Evolutionary conservation across 2,797 vertebrate genomes (phyloP), one percentile per base, ranked within the genome.

Genomic region (Pseudochaenichthys georgianus): DNA sequence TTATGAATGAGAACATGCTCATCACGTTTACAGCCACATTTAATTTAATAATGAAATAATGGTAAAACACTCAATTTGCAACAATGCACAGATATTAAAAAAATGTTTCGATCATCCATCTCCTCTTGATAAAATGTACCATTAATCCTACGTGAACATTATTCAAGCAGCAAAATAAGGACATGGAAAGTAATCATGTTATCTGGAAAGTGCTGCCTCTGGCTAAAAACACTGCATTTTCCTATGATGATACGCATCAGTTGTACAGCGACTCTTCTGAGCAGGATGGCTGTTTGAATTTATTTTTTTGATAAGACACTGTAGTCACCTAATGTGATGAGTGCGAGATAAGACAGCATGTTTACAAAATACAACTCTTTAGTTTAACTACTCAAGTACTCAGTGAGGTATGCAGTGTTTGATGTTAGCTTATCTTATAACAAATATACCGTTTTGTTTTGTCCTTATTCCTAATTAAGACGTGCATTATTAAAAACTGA

Each of bases 241-340:
- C 50, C 67, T 21, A 38, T 47, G 58, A 46, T 75, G 90, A 91
- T 91, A 91, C 91, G 72, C 82, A 90, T 93, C 89, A 75, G 67
- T 28, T 80, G 73, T 70, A 64, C 65, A 73, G 59, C 60, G 54
- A 68, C 59, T 73, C 73, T 77, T 65, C 47, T 64, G 70, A 72
- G 64, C 54, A 48, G 61, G 73, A 75, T 43, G 19, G 63, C 74
- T 80, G 73, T 78, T 78, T 70, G 54, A 77, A 79, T 83, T 64
- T 83, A 15, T 19, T 0, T 83, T 83, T 71, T 78, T 65, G 86
- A 90, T 91, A 88, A 92, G 82, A 72, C 46, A 50, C 67, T 69
- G 57, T 52, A 84, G 73, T 84, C 77, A 81, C 41, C 66, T 83
- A 60, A 84, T 76, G 75, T 83, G 82, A 89, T 84, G 69, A 78